Conservation (phyloP, 2,113 vertebrate genomes). For the Mystacornis crossleyi region DNA sequence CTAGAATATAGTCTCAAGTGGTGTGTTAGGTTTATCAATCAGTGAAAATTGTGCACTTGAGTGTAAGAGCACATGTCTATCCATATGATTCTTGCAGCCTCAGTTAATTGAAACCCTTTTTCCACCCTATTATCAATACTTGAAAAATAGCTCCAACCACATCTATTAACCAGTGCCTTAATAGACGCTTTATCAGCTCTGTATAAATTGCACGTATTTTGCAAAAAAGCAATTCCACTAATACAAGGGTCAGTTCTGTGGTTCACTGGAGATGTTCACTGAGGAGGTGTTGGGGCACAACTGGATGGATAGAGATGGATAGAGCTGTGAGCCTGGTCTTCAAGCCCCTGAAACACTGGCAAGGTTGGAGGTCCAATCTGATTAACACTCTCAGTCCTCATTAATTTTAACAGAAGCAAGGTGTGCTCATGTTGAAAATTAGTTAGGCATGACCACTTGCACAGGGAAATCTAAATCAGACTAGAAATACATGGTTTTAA, state of each 20-base stretch:
- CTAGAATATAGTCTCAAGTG: slow-evolving; percentile 63
- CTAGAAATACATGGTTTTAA: neutral
- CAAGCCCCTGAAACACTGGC: neutral
- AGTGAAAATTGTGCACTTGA: slow-evolving; percentile 71
- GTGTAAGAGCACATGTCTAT: slow-evolving; percentile 42
- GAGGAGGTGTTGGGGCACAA: neutral
- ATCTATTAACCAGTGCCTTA: slow-evolving; percentile 50
- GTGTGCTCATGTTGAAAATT: neutral
- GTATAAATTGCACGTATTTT: slow-evolving; percentile 27
- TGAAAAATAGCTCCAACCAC: slow-evolving; percentile 58
- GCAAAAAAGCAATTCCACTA: slow-evolving; percentile 37
- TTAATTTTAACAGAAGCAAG: neutral
- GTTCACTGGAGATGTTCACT: slow-evolving; percentile 16
- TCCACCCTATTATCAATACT: slow-evolving; percentile 64
- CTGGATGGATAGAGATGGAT: neutral
- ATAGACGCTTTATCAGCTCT: slow-evolving; percentile 7
- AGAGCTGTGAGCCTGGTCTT: neutral
- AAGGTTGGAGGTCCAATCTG: neutral
- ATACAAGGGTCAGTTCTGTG: slow-evolving; percentile 11
- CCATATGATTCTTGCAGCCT: slow-evolving; percentile 45
- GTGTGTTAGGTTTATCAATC: slow-evolving; percentile 69
- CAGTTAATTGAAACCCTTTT: slow-evolving; percentile 56
- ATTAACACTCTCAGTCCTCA: neutral
- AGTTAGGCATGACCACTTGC: neutral
- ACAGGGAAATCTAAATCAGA: neutral